A percentile compares a stretch with the other conserved stretches of the same genome.
Evolutionary conservation across 2,113 vertebrate genomes (phyloP).

Genomic region (Gnathonemus echidnorhynchus): DNA sequence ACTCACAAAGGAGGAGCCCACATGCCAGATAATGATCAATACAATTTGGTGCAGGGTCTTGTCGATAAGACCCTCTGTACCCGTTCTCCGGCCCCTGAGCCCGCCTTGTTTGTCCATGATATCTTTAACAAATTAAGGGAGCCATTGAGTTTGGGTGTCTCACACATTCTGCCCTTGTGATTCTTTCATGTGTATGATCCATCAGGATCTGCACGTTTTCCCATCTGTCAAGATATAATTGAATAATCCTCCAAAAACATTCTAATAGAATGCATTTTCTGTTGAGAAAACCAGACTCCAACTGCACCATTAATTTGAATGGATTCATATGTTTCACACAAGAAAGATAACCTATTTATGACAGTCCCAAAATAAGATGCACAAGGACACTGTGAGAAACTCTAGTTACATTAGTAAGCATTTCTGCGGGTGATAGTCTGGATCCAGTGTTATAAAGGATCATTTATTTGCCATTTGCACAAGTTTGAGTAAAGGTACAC

Average conservation of each 20-base stretch:
- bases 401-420: neutral
- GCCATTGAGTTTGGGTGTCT: neutral
- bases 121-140: neutral
- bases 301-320: neutral
- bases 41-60: conserved; percentile 52
- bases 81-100: conserved; percentile 41
- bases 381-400: neutral
- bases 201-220: conserved; percentile 24
- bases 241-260: neutral
- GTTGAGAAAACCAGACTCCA: neutral
- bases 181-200: conserved; percentile 7
- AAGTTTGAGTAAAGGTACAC: neutral
- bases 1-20: conserved; percentile 46
- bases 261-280: neutral
- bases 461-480: neutral
- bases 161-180: neutral
- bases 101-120: conserved; percentile 28
- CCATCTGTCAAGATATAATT: conserved; percentile 25
- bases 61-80: conserved; percentile 43
- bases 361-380: neutral
- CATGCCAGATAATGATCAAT: conserved; percentile 61
- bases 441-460: neutral
- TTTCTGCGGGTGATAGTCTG: neutral
- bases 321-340: neutral
- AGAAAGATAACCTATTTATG: neutral